A percentile compares a stretch with the other conserved stretches of the same genome.
These are phyloP conservation scores for Tadarida brasiliensis DNA, from an alignment of 2,797 vertebrate species.

Conservation along the genomic window DNA sequence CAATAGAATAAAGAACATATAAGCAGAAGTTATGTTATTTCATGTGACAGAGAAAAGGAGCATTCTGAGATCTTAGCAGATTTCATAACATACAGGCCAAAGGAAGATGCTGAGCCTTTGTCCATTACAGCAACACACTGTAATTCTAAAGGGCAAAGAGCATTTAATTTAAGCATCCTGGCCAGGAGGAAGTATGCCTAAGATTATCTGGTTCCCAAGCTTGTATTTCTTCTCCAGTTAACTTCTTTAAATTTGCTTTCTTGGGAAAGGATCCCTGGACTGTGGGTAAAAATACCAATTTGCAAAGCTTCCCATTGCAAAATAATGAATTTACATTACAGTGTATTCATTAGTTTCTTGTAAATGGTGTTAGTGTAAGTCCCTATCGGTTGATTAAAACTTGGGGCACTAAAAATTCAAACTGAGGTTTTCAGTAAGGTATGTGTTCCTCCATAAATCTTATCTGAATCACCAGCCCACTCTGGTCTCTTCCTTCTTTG, in stretches of 20 bases:
- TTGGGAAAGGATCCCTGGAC: not conserved
- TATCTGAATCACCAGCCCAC: not conserved
- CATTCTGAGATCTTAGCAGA: not conserved
- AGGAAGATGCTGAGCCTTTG: not conserved
- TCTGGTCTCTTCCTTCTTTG: not conserved
- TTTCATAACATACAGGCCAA: not conserved
- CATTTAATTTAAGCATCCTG: not conserved
- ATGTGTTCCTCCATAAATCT: not conserved
- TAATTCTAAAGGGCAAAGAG: not conserved
- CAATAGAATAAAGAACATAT: not conserved
- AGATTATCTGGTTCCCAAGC: not conserved
- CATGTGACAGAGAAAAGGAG: not conserved
- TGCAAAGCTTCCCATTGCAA: constrained; percentile 5
- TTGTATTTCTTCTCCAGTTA: not conserved
- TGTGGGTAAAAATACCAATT: not conserved
- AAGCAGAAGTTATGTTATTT: not conserved
- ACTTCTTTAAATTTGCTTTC: not conserved
- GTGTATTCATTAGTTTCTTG: not conserved
- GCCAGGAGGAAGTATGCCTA: not conserved
- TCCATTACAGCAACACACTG: not conserved
- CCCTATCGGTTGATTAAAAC: not conserved
- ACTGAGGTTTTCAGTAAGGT: not conserved
- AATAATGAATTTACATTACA: not conserved
- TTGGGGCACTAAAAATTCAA: not conserved
- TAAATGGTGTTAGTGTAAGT: not conserved